These are phyloP conservation scores for Rutilus rutilus DNA, from an alignment of 2,113 vertebrate genomes.

Conservation along the genomic window DNA sequence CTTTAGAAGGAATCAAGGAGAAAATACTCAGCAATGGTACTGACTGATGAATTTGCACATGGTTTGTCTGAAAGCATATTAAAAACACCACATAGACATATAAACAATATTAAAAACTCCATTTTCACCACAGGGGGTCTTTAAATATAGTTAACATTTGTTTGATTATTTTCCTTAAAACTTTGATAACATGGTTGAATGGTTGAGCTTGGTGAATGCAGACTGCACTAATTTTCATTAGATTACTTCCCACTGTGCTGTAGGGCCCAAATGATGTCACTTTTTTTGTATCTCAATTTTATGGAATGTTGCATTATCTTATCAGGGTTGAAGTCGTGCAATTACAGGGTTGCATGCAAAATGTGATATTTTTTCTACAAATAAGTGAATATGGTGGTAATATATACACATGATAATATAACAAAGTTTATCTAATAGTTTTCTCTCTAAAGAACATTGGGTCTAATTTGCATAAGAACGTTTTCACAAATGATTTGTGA, in stretches of 20 bases:
- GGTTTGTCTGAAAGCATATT: no score
- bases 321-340: neutral
- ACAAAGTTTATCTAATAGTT: no score
- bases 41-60: no score
- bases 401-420: no score
- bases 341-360: no score
- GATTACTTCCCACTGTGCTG: neutral
- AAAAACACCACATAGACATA: no score
- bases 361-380: no score
- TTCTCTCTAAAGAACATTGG: neutral
- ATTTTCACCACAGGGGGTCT: no score
- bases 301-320: neutral
- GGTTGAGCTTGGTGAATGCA: neutral
- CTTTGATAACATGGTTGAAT: neutral
- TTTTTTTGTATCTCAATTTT: neutral
- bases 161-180: neutral
- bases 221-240: neutral
- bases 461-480: neutral
- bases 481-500: neutral
- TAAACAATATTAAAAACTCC: no score
- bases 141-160: neutral
- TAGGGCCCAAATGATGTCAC: neutral
- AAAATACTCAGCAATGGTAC: no score
- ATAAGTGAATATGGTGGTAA: no score
- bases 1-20: no score